A percentile compares a stretch with the other conserved stretches of the same genome.
Conservation (phyloP, 2,888 invertebrate species). For the Limnephilus rhombicus region DNA sequence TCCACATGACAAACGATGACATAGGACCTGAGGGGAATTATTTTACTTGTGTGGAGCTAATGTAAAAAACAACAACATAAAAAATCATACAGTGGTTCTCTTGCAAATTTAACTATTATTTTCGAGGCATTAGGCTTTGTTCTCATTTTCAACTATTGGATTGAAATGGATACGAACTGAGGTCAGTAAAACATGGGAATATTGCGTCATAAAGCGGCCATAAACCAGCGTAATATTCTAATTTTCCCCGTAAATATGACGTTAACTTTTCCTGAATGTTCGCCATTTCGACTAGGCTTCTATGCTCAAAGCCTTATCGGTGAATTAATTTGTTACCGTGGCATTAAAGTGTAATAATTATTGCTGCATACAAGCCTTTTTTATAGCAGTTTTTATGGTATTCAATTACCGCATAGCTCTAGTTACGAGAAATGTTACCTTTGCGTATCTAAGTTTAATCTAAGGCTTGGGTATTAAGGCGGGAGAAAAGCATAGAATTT, state of each 20-base stretch:
- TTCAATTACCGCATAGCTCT: neutral
- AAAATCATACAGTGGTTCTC: too few species aligned
- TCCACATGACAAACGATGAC: too few species aligned
- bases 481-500: neutral
- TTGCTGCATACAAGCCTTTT: neutral
- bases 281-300: constrained; percentile 10
- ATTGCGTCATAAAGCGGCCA: neutral
- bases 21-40: too few species aligned
- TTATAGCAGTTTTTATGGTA: neutral
- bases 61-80: too few species aligned
- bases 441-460: neutral
- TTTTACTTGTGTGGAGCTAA: too few species aligned
- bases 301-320: neutral
- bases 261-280: constrained; percentile 25
- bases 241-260: constrained; percentile 38
- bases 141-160: neutral
- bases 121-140: neutral
- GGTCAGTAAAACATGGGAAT: neutral
- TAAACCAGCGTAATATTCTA: constrained; percentile 16
- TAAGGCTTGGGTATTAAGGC: neutral
- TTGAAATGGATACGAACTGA: neutral
- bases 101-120: neutral
- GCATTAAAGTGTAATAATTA: neutral
- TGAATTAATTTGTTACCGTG: neutral
- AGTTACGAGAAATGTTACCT: neutral